phyloP scores from a whole-genome alignment of 2,797 vertebrate genomes.

The Cossypha polioptera region DNA sequence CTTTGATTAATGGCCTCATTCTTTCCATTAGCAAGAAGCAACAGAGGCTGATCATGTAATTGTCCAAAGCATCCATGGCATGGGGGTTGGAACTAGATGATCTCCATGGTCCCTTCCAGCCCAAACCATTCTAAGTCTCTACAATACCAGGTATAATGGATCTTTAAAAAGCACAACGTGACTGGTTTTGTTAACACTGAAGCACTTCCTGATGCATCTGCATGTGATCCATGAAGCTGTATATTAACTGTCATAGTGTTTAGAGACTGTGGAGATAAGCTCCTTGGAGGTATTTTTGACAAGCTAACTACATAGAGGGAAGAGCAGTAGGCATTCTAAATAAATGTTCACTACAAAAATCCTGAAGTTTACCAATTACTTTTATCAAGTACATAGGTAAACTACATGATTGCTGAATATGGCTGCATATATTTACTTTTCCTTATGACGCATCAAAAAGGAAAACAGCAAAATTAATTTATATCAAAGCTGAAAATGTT shows the following conservation, averaged over 20 bases:
- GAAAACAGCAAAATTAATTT: constrained; percentile 29
- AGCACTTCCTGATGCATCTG: background rate
- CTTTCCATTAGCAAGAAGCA: background rate
- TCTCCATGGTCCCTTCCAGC: background rate
- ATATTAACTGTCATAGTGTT: background rate
- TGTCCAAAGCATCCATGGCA: background rate
- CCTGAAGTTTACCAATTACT: background rate
- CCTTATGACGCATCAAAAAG: background rate
- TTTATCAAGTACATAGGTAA: background rate
- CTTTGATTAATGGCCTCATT: background rate
- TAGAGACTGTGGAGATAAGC: background rate
- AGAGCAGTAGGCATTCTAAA: background rate
- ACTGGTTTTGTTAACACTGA: background rate
- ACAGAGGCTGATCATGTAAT: background rate
- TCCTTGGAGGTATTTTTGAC: background rate
- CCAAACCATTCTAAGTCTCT: background rate
- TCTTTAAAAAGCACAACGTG: background rate
- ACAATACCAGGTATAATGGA: background rate
- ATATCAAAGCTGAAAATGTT: constrained; percentile 45
- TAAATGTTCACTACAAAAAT: background rate
- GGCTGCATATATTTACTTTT: background rate
- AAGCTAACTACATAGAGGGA: background rate
- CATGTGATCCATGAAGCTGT: background rate
- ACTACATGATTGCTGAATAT: constrained; percentile 5
- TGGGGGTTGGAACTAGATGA: background rate